phyloP scores from a whole-genome alignment of 2,888 invertebrate genomes.

The Cryptocephalus moraei region DNA sequence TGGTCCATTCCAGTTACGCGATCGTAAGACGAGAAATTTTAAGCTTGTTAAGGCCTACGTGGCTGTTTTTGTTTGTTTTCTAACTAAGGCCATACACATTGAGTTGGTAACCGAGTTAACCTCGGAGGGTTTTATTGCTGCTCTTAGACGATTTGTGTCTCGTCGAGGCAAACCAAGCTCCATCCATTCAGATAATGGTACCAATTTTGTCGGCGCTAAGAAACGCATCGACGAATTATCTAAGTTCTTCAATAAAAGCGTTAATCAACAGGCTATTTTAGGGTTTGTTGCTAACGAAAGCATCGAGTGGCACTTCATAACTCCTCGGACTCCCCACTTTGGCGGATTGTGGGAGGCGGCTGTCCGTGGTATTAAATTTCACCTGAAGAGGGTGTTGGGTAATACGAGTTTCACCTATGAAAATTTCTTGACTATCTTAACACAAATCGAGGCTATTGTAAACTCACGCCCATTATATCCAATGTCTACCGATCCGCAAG shows the following conservation, averaged over 20 bases:
- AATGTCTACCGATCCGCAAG: constrained; percentile 10
- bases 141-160: too few relatives aligned
- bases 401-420: constrained; percentile 15
- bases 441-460: too few relatives aligned
- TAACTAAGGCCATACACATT: too few relatives aligned
- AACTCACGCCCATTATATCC: too few relatives aligned
- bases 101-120: too few relatives aligned
- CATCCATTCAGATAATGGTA: constrained; percentile 18
- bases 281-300: constrained; percentile 1
- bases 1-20: too few relatives aligned
- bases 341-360: constrained; percentile 12
- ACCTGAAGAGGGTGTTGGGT: constrained; percentile 13
- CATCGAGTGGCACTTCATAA: constrained; percentile 10
- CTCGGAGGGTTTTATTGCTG: too few relatives aligned
- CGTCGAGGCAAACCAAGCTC: constrained; percentile 15
- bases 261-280: constrained; percentile 1
- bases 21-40: too few relatives aligned
- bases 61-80: too few relatives aligned
- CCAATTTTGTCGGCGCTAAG: constrained; percentile 13
- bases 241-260: constrained; percentile 2
- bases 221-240: too few relatives aligned
- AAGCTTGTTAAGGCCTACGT: too few relatives aligned
- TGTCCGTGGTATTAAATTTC: constrained; percentile 5
- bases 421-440: constrained; percentile 19
- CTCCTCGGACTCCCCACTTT: constrained; percentile 10